Conservation (phyloP, 2,888 invertebrate genomes). For the Drosophila atripex region DNA sequence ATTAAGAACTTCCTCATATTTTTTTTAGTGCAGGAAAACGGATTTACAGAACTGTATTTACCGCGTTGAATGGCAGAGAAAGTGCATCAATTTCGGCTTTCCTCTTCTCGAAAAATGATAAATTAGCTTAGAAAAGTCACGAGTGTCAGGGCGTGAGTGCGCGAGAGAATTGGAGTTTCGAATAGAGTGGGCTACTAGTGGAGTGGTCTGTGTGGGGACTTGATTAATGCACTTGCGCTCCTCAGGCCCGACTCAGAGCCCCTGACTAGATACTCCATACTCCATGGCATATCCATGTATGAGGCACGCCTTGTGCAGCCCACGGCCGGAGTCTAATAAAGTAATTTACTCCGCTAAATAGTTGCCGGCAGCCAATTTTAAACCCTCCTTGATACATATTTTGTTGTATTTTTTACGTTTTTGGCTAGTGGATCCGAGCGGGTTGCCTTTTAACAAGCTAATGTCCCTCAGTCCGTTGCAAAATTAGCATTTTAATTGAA, state of each 20-base stretch:
- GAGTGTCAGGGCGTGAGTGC: conserved; percentile 75
- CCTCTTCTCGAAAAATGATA: conserved; percentile 61
- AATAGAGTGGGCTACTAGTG: conserved; percentile 49
- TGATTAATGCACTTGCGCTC: conserved; percentile 74
- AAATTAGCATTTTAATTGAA: conserved; percentile 82
- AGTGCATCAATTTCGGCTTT: conserved; percentile 49
- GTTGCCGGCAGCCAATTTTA: conserved; percentile 69
- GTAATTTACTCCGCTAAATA: conserved; percentile 76
- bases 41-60: conserved; percentile 26
- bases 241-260: conserved; percentile 14
- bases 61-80: conserved; percentile 41
- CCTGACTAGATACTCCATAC: conserved; percentile 8
- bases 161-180: conserved; percentile 41
- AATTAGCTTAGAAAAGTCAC: conserved; percentile 76
- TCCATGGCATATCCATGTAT: conserved; percentile 4
- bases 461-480: conserved; percentile 34
- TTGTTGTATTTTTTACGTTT: neutral
- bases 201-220: conserved; percentile 60
- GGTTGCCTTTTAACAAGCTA: conserved; percentile 63
- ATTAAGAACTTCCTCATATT: neutral
- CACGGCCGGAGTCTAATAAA: conserved; percentile 66
- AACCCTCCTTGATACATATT: conserved; percentile 31
- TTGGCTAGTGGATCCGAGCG: conserved; percentile 11
- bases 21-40: conserved; percentile 10
- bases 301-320: conserved; percentile 40